phyloP scores from a whole-genome alignment of 1,140 invertebrate species.

The Aphaenogaster ashmeadi region DNA sequence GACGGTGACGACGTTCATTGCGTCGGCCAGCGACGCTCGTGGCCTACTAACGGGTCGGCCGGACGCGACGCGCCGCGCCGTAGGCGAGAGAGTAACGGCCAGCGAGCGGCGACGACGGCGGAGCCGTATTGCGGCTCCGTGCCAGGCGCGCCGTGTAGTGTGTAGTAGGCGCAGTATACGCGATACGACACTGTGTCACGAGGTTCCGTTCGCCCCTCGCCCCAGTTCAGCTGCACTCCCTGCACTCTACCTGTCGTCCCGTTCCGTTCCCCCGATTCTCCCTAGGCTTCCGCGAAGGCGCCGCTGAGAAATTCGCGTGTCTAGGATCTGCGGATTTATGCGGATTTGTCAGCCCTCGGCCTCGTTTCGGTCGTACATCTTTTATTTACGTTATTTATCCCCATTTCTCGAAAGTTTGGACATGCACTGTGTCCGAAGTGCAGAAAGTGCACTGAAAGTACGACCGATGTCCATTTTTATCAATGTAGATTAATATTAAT shows the following conservation, averaged over 20 bases:
- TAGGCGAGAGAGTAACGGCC: neutral
- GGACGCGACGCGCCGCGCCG: neutral
- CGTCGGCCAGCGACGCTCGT: constrained; percentile 40
- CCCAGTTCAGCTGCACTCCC: neutral
- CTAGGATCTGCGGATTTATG: too few species aligned
- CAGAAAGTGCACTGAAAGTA: neutral
- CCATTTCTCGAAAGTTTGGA: too few species aligned
- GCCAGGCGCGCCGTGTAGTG: constrained; percentile 17
- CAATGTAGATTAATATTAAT: too few species aligned
- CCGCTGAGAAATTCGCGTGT: too few species aligned
- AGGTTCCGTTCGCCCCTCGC: neutral
- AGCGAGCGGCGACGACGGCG: neutral
- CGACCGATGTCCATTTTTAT: neutral
- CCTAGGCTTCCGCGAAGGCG: neutral
- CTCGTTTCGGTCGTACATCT: neutral
- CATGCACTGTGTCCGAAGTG: neutral
- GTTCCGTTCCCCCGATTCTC: too few species aligned
- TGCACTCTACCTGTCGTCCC: neutral
- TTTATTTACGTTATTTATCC: neutral
- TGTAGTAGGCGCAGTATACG: neutral
- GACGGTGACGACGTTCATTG: constrained; percentile 35
- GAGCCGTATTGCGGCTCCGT: constrained; percentile 62
- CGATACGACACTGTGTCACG: neutral
- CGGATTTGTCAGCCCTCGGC: too few species aligned
- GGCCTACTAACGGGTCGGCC: constrained; percentile 43